Evolutionary conservation across 35 echinoderm and acorn worm genomes (phyloP).

Genomic region (Amphiura filiformis): DNA sequence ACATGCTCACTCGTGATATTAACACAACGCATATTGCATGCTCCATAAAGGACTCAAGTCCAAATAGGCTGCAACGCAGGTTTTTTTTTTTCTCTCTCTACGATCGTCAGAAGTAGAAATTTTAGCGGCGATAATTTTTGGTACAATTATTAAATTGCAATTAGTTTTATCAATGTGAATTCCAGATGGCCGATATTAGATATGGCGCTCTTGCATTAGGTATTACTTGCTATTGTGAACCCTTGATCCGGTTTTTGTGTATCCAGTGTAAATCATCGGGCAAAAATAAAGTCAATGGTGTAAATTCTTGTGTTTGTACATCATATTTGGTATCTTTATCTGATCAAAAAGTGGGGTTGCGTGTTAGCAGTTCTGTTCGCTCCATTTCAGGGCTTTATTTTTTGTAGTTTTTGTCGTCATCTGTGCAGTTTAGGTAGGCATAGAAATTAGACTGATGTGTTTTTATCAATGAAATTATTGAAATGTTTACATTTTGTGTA

Average conservation of each 20-base stretch:
- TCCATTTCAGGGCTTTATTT: background rate
- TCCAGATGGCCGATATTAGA: background rate
- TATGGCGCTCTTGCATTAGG: background rate
- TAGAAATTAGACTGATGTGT: background rate
- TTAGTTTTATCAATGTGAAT: background rate
- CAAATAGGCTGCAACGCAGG: background rate
- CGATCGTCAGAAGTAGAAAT: background rate
- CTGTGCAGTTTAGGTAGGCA: background rate
- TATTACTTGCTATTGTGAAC: background rate
- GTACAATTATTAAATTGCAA: conserved; percentile 4
- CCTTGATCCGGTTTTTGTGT: background rate
- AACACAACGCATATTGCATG: background rate
- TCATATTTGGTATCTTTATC: conserved; percentile 9
- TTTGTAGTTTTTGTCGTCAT: background rate
- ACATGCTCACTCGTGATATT: background rate
- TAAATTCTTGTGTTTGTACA: background rate
- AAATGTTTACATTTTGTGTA: background rate
- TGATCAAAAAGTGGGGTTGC: background rate
- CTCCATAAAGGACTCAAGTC: background rate
- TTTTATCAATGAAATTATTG: background rate
- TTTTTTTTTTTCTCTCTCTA: background rate
- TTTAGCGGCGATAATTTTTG: background rate
- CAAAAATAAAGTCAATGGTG: background rate
- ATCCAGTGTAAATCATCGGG: background rate
- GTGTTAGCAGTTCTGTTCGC: background rate